These are phyloP conservation scores for Nomia melanderi DNA, from an alignment of 1,140 invertebrate species.

Conservation along the genomic window DNA sequence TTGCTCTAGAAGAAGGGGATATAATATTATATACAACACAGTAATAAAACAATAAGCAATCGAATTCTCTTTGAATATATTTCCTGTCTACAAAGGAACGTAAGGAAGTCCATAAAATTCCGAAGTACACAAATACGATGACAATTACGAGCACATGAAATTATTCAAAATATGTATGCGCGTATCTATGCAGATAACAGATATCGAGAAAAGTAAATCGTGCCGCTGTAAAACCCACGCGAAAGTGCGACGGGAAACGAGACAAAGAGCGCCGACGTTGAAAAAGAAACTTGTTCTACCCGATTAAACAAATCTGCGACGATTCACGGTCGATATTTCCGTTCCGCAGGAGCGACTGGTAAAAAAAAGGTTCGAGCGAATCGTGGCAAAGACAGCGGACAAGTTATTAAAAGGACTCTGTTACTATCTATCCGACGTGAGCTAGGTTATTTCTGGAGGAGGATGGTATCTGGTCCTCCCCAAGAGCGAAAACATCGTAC, in stretches of 20 bases:
- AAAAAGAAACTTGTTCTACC: background rate
- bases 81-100: too few relatives aligned
- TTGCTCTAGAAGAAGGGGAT: too few relatives aligned
- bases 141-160: too few relatives aligned
- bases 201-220: too few relatives aligned
- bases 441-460: conserved; percentile 56
- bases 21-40: too few relatives aligned
- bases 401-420: conserved; percentile 54
- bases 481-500: conserved; percentile 7
- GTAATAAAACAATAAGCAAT: too few relatives aligned
- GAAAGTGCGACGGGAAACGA: background rate
- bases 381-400: conserved; percentile 28
- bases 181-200: too few relatives aligned
- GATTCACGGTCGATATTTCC: conserved; percentile 13
- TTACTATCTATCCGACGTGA: conserved; percentile 41
- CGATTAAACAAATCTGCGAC: background rate
- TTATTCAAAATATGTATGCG: too few relatives aligned
- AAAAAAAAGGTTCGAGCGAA: conserved; percentile 8
- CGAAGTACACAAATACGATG: too few relatives aligned
- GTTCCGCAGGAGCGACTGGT: background rate
- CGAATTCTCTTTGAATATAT: too few relatives aligned
- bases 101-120: too few relatives aligned
- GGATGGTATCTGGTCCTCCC: conserved; percentile 33
- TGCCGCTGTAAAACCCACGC: background rate
- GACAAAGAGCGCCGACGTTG: background rate